Conservation (phyloP, 2,888 invertebrate genomes). For the Xanthia icteritia region DNA sequence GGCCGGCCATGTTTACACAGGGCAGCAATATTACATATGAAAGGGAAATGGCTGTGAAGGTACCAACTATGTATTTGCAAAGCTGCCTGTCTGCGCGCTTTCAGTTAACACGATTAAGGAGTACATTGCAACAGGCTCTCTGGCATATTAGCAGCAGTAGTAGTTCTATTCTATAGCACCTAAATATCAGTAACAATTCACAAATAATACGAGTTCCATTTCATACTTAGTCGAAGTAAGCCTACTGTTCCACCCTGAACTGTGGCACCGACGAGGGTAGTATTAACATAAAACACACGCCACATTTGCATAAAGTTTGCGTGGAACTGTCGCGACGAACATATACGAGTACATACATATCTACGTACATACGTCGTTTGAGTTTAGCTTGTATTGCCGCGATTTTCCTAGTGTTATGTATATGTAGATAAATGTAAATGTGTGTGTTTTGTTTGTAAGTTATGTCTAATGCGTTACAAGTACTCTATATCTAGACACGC, state of each 20-base stretch:
- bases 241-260: slow-evolving; percentile 30
- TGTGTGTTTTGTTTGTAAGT: slow-evolving; percentile 16
- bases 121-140: background rate
- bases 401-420: slow-evolving; percentile 20
- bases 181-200: background rate
- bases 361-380: slow-evolving; percentile 7
- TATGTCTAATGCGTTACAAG: slow-evolving; percentile 1
- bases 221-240: slow-evolving; percentile 7
- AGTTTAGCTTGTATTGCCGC: slow-evolving; percentile 35
- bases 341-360: slow-evolving; percentile 3
- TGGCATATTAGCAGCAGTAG: background rate
- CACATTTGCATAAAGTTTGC: slow-evolving; percentile 62
- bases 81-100: background rate
- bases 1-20: background rate
- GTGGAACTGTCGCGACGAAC: slow-evolving; percentile 35
- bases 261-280: slow-evolving; percentile 18
- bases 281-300: slow-evolving; percentile 61
- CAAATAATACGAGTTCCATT: background rate
- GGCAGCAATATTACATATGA: background rate
- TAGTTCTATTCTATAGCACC: background rate
- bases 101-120: background rate
- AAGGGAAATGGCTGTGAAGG: background rate
- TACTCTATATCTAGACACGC: no score
- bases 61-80: background rate
- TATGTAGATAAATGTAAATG: background rate